Evolutionary conservation across 2,113 vertebrate species (phyloP).

Genomic region (Hippoglossus stenolepis): DNA sequence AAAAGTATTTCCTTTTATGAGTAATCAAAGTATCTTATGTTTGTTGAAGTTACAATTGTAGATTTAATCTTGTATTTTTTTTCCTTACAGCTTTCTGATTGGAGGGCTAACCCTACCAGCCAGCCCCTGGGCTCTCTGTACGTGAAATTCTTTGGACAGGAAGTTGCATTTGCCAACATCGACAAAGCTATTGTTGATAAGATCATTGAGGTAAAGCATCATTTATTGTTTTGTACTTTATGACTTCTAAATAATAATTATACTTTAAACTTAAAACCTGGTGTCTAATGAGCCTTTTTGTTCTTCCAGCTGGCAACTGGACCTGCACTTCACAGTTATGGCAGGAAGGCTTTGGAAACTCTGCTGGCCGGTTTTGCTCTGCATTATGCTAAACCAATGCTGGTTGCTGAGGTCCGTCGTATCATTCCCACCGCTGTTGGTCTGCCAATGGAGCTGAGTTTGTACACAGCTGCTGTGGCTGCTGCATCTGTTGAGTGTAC

Average conservation of each 20-base stretch:
- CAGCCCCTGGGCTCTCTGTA: conserved; percentile 79
- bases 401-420: conserved; percentile 81
- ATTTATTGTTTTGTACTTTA: not conserved
- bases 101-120: conserved; percentile 80
- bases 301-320: conserved; percentile 66
- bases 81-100: conserved; percentile 79
- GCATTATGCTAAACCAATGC: conserved; percentile 77
- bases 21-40: not conserved
- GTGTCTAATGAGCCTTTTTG: not conserved
- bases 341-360: conserved; percentile 58
- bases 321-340: conserved; percentile 9
- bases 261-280: not conserved
- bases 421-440: conserved; percentile 82
- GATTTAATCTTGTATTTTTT: conserved; percentile 18
- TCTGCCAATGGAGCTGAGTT: conserved; percentile 84
- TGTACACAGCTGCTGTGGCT: conserved; percentile 79
- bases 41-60: not conserved
- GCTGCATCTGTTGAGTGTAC: conserved; percentile 74
- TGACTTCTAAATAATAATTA: not conserved
- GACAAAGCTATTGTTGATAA: conserved; percentile 82
- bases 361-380: conserved; percentile 69
- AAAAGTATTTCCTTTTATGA: not conserved
- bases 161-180: conserved; percentile 81
- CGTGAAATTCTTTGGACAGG: conserved; percentile 87
- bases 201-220: conserved; percentile 77